Evolutionary conservation across 1,140 invertebrate genomes (phyloP), one percentile per base, ranked within the genome.

Genomic region (Drosophila lini): DNA sequence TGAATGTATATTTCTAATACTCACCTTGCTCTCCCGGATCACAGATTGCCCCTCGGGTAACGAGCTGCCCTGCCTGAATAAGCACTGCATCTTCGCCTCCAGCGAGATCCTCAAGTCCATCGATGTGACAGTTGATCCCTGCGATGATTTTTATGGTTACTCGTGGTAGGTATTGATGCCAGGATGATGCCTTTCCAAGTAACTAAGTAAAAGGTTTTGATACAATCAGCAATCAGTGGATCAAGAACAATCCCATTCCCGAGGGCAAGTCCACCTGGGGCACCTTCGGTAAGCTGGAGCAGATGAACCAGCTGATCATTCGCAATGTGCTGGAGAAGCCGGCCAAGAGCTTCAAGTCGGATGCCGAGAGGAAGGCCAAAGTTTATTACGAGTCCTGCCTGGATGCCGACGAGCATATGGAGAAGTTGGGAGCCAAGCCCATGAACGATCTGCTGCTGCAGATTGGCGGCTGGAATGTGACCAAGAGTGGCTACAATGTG

Each of bases 61-160:
- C 45, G 71, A 86, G 52, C 76, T 92, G 22, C 93, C 94, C 50
- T 98, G 97, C 91, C 92, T 98, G 10, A 96, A 96, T 11, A 94
- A 96, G 63, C 95, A 95, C 6, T 98, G 98, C 89, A 96, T 99
- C 6, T 96, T 95, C 58, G 97, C 97, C 0, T 96, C 98, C 0
- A 97, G 96, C 45, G 94, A 96, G 58, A 96, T 99, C 40, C 94
- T 98, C 41, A 95, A 96, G 65, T 96, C 96, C 2, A 96, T 99
- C 92, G 97, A 99, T 91, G 91, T 93, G 0, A 93, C 93, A 1
- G 94, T 96, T 3, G 94, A 98, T 92, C 98, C 98, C 0, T 99
- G 98, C 92, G 94, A 97, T 9, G 97, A 99, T 93, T 99, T 99
- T 93, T 99, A 99, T 92, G 94, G 96, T 59, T 99, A 97, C 92